Evolutionary conservation across 2,888 invertebrate species (phyloP).

Genomic region (Latrodectus elegans): DNA sequence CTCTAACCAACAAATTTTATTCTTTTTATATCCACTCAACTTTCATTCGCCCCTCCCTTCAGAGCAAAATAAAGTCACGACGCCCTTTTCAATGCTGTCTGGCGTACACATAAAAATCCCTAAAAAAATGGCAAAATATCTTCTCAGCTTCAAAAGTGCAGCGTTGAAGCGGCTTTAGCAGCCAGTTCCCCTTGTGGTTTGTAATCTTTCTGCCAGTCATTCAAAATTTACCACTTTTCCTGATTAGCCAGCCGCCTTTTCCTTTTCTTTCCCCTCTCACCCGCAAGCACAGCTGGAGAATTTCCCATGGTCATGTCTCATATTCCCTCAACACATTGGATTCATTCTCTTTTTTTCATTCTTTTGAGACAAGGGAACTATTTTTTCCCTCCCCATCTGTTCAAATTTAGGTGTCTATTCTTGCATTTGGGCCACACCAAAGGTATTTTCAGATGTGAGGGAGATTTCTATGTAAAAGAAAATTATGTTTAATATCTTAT

Average conservation of each 20-base stretch:
- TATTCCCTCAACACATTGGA: too few species aligned
- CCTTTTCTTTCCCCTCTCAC: background rate
- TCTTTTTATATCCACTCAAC: constrained; percentile 7
- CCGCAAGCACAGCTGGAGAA: constrained; percentile 25
- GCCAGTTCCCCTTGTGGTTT: constrained; percentile 27
- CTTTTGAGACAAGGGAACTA: too few species aligned
- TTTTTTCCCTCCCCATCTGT: too few species aligned
- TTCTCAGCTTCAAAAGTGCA: constrained; percentile 27
- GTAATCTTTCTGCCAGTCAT: constrained; percentile 54
- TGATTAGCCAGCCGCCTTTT: constrained; percentile 43
- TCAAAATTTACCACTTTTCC: constrained; percentile 62
- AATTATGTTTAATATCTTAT: too few species aligned
- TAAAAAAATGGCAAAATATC: constrained; percentile 2
- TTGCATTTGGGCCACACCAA: too few species aligned
- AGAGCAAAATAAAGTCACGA: constrained; percentile 45
- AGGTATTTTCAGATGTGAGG: too few species aligned
- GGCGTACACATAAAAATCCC: background rate
- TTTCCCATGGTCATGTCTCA: constrained; percentile 24
- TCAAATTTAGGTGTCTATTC: too few species aligned
- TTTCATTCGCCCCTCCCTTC: constrained; percentile 29
- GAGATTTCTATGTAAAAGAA: too few species aligned
- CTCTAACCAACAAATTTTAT: background rate
- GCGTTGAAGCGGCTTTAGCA: background rate
- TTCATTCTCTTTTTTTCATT: too few species aligned
- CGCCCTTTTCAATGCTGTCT: background rate